These are phyloP conservation scores for Agrotis exclamationis DNA, from an alignment of 2,888 invertebrate genomes.

Conservation along the genomic window DNA sequence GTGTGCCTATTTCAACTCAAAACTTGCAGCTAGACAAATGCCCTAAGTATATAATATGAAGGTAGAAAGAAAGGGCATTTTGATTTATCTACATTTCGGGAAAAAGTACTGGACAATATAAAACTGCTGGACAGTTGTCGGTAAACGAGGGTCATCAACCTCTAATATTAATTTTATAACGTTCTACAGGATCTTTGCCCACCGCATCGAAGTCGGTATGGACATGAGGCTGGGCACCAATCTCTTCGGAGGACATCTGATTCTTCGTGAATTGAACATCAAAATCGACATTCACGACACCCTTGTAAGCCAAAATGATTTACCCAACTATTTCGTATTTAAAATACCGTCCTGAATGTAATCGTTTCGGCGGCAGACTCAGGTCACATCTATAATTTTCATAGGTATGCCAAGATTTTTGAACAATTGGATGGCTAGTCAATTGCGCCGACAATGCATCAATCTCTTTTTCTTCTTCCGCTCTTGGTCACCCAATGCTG, in stretches of 20 bases:
- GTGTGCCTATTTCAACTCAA: too few relatives aligned
- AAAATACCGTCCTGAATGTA: neutral
- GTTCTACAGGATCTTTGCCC: conserved; percentile 74
- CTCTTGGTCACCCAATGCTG: too few relatives aligned
- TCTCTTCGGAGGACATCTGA: conserved; percentile 71
- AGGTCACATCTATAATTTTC: neutral
- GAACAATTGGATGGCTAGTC: neutral
- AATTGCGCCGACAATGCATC: too few relatives aligned
- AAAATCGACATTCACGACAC: conserved; percentile 76
- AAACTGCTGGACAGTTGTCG: neutral
- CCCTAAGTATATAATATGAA: too few relatives aligned
- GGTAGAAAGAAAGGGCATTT: too few relatives aligned
- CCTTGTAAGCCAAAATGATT: conserved; percentile 65
- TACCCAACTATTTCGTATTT: neutral
- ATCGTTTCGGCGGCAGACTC: neutral
- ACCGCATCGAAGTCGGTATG: conserved; percentile 74
- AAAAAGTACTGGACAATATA: neutral
- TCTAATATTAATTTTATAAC: neutral
- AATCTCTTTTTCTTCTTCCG: too few relatives aligned
- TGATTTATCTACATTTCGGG: too few relatives aligned
- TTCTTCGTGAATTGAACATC: conserved; percentile 75
- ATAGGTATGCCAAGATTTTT: neutral
- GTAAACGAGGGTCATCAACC: too few relatives aligned
- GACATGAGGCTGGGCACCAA: conserved; percentile 76
- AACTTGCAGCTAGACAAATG: too few relatives aligned